A percentile compares a stretch with the other conserved stretches of the same genome.
phyloP scores from a whole-genome alignment of 2,888 invertebrate genomes.

The Xestobium rufovillosum region DNA sequence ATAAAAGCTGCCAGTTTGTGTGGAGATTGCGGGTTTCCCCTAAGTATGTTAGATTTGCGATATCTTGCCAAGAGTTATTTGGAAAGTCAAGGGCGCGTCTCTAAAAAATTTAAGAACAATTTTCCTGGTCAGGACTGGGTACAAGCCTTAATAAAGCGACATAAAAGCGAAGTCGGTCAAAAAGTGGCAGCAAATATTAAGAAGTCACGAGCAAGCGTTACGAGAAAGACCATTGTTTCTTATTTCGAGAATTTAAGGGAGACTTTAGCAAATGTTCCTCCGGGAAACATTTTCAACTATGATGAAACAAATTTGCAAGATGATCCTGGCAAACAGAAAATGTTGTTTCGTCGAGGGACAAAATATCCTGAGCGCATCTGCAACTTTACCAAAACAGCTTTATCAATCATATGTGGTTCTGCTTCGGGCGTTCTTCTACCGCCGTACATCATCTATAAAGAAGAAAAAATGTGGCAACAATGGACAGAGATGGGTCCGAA shows the following conservation, averaged over 20 bases:
- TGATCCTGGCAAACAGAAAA: constrained; percentile 20
- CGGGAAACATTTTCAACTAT: constrained; percentile 15
- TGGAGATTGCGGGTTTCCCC: constrained; percentile 9
- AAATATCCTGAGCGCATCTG: constrained; percentile 24
- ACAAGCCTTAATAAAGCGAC: constrained; percentile 2
- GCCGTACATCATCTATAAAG: constrained; percentile 32
- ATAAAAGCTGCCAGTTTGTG: not conserved
- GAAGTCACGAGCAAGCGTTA: constrained; percentile 16
- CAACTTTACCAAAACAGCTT: constrained; percentile 23
- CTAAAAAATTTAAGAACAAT: constrained; percentile 10
- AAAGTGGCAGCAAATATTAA: constrained; percentile 15
- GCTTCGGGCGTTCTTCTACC: constrained; percentile 31
- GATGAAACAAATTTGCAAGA: constrained; percentile 20
- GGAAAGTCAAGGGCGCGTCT: constrained; percentile 15
- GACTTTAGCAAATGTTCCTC: constrained; percentile 16
- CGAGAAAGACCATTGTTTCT: constrained; percentile 16
- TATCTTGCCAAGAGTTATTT: constrained; percentile 14
- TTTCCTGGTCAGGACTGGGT: constrained; percentile 18
- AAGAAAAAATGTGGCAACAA: constrained; percentile 28
- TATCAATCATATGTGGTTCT: constrained; percentile 28
- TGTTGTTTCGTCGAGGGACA: constrained; percentile 18
- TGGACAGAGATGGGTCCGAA: constrained; percentile 35
- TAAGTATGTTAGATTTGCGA: constrained; percentile 7
- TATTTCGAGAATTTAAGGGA: constrained; percentile 22
- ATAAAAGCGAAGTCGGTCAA: constrained; percentile 11